Evolutionary conservation across 2,888 invertebrate species (phyloP).

Genomic region (Meloe dianella): DNA sequence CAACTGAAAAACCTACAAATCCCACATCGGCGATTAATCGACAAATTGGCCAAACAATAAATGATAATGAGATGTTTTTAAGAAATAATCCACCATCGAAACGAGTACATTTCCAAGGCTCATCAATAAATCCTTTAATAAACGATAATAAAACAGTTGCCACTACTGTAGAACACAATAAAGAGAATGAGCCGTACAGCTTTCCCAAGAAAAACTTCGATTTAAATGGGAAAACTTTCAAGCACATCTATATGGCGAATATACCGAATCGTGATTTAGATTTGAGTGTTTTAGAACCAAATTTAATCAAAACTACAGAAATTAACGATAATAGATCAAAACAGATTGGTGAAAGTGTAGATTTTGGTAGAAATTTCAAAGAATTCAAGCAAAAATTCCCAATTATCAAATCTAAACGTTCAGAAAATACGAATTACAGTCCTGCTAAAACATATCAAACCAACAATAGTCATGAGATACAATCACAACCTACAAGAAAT

Average conservation of each 20-base stretch:
- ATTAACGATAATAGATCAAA: not conserved
- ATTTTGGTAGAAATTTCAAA: not conserved
- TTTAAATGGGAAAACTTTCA: slow-evolving; percentile 46
- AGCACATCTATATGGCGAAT: slow-evolving; percentile 57
- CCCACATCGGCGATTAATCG: not conserved
- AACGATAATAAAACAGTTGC: not conserved
- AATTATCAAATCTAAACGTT: not conserved
- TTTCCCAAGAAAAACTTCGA: slow-evolving; percentile 16
- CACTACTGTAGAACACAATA: slow-evolving; percentile 22
- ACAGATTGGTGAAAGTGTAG: not conserved
- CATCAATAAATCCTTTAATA: not conserved
- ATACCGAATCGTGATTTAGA: slow-evolving; percentile 56
- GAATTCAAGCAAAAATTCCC: not conserved
- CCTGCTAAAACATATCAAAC: too few relatives aligned
- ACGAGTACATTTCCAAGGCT: not conserved
- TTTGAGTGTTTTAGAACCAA: slow-evolving; percentile 53
- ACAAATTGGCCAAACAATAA: not conserved
- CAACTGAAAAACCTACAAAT: not conserved
- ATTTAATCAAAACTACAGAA: slow-evolving; percentile 31
- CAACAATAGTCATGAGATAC: too few relatives aligned
- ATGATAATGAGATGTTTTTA: slow-evolving; percentile 21
- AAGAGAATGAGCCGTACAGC: slow-evolving; percentile 22
- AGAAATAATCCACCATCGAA: slow-evolving; percentile 20
- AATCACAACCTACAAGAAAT: too few relatives aligned
- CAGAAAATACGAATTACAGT: too few relatives aligned